Evolutionary conservation across 2,113 vertebrate species (phyloP), one percentile per base, ranked within the genome.

Genomic region (Galbula dea): DNA sequence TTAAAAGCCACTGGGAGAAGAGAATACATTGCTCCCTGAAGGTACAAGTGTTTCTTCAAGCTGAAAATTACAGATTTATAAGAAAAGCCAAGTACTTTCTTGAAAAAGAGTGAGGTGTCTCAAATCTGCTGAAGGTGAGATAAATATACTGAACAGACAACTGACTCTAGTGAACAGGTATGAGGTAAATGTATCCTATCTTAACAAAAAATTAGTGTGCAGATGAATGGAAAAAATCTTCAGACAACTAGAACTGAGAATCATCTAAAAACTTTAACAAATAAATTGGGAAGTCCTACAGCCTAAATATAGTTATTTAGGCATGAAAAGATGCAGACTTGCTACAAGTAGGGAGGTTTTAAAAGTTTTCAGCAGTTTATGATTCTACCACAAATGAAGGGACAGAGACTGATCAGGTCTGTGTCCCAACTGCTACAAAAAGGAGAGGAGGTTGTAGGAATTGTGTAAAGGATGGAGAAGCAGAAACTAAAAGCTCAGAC

Each of bases 31-130:
- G 66, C 69, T 98, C 94, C 96, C 97, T 96, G 74, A 97, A 97
- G 97, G 93, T 93, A 85, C 75, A 91, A 97, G 78, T 96, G 96
- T 96, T 97, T 96, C 93, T 97, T 96, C 96, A 92, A 98, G 96
- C 92, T 96, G 96, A 97, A 98, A 97, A 98, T 98, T 98, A 97
- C 96, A 97, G 96, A 97, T 97, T 97, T 96, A 91, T 97, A 96
- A 97, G 93, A 97, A 97, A 97, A 97, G 81, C 63, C 92, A 93
- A 97, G 92, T 94, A 74, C 48, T 89, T 97, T 76, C 91, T 89
- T 92, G 89, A 59, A 92, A 52, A 90, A 93, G 73, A 95, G 67
- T 46, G 81, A 94, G 85, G 76, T 95, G 81, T 93, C 96, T 97
- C 80, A 97, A 96, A 97, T 97, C 93, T 97, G 78, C 89, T 91